These are phyloP conservation scores for Gortyna flavago DNA, from an alignment of 2,888 invertebrate genomes.

Conservation along the genomic window DNA sequence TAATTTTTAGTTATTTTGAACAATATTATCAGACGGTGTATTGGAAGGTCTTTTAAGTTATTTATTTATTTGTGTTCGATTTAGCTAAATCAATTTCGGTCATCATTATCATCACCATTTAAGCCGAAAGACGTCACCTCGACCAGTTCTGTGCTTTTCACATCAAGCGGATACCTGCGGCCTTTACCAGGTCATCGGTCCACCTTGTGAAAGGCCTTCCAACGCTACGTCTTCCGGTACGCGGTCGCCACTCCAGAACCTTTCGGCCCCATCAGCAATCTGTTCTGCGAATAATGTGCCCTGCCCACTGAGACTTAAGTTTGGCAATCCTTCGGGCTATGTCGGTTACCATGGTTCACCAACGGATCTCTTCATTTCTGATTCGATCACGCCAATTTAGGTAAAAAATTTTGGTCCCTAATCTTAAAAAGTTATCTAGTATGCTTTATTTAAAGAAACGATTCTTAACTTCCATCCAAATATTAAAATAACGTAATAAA, in stretches of 20 bases:
- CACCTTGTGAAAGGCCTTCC: background rate
- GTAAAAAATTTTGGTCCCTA: background rate
- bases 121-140: background rate
- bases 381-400: background rate
- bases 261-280: background rate
- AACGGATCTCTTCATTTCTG: background rate
- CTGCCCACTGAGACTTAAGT: too few relatives aligned
- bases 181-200: background rate
- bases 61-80: background rate
- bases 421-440: background rate
- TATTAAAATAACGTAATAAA: constrained; percentile 22
- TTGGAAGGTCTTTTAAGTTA: background rate
- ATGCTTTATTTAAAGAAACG: background rate
- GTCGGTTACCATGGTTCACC: background rate
- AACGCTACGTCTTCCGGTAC: background rate
- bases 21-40: background rate
- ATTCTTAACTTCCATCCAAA: background rate
- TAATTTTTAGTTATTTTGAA: background rate
- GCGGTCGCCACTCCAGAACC: background rate
- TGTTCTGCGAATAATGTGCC: too few relatives aligned
- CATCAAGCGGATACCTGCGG: background rate
- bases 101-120: background rate
- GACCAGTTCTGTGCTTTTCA: background rate
- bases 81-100: background rate
- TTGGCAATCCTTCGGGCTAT: too few relatives aligned